Evolutionary conservation across 1,140 invertebrate genomes (phyloP), one percentile per base, ranked within the genome.

Genomic region (Pseudomyrmex gracilis): DNA sequence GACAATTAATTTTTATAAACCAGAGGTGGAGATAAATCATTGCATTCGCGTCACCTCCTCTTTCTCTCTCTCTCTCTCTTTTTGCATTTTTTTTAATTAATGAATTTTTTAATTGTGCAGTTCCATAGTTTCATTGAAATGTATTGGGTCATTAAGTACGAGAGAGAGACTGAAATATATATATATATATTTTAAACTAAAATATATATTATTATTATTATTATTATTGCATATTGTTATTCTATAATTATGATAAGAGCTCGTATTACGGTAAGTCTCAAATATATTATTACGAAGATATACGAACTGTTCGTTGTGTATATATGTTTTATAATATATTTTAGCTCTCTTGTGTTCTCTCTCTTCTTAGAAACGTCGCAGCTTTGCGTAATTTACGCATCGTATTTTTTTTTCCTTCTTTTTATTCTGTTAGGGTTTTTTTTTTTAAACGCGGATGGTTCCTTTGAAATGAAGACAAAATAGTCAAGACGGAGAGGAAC

Each of bases 1-100:
- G 64, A 24, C 70, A 70, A 68, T 78, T 78, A 68, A 70, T 78
- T 57, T 68, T 20, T 68, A 55, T 68, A 78, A 58, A 24, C n/a
- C n/a, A 64, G 15, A 70, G 1, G 34, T 53, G 20, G 3, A 53
- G 34, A 68, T 20, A 55, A 24, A 22, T 13, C 15, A 34, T 5
- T 5, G 34, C 0, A 12, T 53, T n/a, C 1, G 53, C 7, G 8
- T 8, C 24, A 45, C 9, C 20, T 55, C 9, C 2, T 45, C 2
- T 7, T 0, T 34, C 34, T 34, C 34, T 34, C 34, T 34, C 34
- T 34, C 7, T 34, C 7, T 34, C 34, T 34, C 5, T 34, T 5
- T 34, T 5, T 34, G 34, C 34, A 34, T 34, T 20, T 58, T 58
- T 58, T 58, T 20, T 12, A 64, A 74, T 74, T 47, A 63, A 74